Base-by-base conservation (phyloP, 2,113 vertebrate genomes). In the Parotia lawesii region DNA sequence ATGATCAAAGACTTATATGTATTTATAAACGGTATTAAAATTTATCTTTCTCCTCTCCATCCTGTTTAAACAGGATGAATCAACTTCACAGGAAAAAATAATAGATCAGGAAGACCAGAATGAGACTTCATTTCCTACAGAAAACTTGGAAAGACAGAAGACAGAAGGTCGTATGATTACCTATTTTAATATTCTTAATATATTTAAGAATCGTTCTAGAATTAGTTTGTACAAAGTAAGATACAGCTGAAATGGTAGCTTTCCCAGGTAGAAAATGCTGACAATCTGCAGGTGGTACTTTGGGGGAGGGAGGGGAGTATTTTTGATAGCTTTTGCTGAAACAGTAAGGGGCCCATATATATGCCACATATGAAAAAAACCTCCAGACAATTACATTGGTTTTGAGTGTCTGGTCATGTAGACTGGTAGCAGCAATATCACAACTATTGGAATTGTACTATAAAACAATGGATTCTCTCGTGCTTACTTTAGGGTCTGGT, bases 1-100 rank as follows among this genome's bases (percentile, higher is more conserved):
- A 78, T 69, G 5, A 78, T 44, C 8, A 24, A 79, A 79, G 51
- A 35, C 11, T 51, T 50, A 71, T 51, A 11, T 35, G 5, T 65
- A 4, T 62, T 28, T 71, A 40, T 70, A 60, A 94, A n/a, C 13
- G 42, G 64, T 85, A 37, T 29, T 93, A 86, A 51, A 91, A 76
- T 80, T 51, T 57, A 8, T 90, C 37, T 92, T 95, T 96, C 71
- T 96, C 5, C 25, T 25, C 27, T 90, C 31, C 17, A 25, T 97
- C 38, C 58, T 70, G 31, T 56, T 83, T 74, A 97, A 98, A 62
- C 93, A 95, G 57, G 96, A 97, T 87, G 93, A 98, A 72, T 92
- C 69, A 77, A 71, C 94, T 85, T 93, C 98, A 76, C 93, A 88
- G 61, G 97, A 98, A 73, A 96, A 95, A 71, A 82, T 94, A 44